Conservation (phyloP, 2,113 vertebrate genomes). For the Sander lucioperca region DNA sequence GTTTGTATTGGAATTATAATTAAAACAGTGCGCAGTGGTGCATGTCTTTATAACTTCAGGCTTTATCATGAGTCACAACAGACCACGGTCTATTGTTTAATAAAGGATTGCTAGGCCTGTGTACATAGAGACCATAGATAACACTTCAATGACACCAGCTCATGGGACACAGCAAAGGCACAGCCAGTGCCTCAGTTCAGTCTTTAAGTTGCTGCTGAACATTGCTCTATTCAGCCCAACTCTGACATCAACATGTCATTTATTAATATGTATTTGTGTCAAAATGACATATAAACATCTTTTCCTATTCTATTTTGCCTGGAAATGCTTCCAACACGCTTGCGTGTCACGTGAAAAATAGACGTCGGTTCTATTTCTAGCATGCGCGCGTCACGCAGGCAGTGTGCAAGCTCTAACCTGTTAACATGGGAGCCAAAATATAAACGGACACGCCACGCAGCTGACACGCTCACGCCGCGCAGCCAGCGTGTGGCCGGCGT, state of each 20-base stretch:
- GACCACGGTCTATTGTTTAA: constrained; percentile 57
- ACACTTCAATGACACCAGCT: constrained; percentile 48
- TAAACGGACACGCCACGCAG: too few relatives aligned
- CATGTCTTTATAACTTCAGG: constrained; percentile 69
- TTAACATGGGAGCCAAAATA: too few relatives aligned
- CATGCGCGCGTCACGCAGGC: too few relatives aligned
- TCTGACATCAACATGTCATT: background rate
- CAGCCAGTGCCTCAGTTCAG: background rate
- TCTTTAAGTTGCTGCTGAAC: background rate
- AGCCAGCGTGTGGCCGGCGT: too few relatives aligned
- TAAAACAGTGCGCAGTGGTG: constrained; percentile 58
- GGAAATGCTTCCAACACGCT: too few relatives aligned
- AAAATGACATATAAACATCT: too few relatives aligned
- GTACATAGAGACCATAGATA: constrained; percentile 51
- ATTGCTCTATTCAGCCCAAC: background rate
- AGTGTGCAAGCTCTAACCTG: too few relatives aligned
- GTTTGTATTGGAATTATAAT: constrained; percentile 69
- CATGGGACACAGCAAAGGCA: constrained; percentile 18
- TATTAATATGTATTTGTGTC: too few relatives aligned
- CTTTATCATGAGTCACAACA: constrained; percentile 64
- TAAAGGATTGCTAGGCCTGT: constrained; percentile 48
- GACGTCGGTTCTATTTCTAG: too few relatives aligned
- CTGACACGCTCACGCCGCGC: too few relatives aligned
- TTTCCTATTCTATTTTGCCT: too few relatives aligned
- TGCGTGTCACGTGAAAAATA: too few relatives aligned